Base-by-base conservation (phyloP, 2,888 invertebrate genomes). In the Dioctria linearis region DNA sequence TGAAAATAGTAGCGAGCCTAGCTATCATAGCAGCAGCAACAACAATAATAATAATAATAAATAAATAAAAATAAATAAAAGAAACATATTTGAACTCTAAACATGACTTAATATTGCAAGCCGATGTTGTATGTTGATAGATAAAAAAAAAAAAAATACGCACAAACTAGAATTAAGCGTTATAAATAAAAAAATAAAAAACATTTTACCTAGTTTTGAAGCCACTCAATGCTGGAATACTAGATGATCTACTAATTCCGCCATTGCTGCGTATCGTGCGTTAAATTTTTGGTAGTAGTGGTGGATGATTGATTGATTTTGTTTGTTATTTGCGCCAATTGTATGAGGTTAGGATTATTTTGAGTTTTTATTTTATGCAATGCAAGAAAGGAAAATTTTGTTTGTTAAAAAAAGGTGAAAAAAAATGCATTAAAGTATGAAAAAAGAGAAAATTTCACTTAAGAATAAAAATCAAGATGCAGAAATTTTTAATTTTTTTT, bases 181-280 rank as follows among this genome's bases (percentile, higher is more conserved):
- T 43, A 57, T 54, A 76, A 73, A 42, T 59, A 49, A 75, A 75
- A 57, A 57, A 61, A 39, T 49, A 46, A 39, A 39, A 57, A 61
- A 43, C 46, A 43, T 6, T 73, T 88, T 89, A 89, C 89, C 89
- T 89, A 87, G 86, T 85, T 86, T 87, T 87, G 67, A 80, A 82
- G 85, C 88, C 88, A 84, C 88, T 88, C 88, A 95, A 92, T 90
- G 95, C 94, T 89, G 96, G 95, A 91, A 96, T 96, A 91, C 95
- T 95, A 90, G 95, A 95, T 87, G 95, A 94, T 92, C 95, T 93
- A 92, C 94, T 94, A 92, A 95, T 95, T 90, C 93, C 93, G 90
- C 94, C 91, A 88, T 90, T 91, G 88, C 90, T 89, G 89, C 90
- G 81, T 80, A 84, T 84, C 82, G 81, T 80, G 80, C 82, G 82